phyloP scores from a whole-genome alignment of 1,140 invertebrate species.

The Zeugodacus cucurbitae region DNA sequence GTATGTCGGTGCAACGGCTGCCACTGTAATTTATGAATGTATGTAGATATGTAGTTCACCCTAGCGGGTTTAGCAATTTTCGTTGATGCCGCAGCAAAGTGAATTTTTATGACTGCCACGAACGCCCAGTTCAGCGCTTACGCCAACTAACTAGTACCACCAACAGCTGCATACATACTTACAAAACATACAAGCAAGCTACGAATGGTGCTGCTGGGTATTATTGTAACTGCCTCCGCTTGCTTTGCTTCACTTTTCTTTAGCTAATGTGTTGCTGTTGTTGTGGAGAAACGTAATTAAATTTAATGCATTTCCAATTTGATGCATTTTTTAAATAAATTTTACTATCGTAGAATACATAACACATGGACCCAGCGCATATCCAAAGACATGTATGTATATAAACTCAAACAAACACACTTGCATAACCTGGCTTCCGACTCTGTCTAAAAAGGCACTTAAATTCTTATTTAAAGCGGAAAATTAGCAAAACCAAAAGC shows the following conservation, averaged over 20 bases:
- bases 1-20: not conserved
- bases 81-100: conserved; percentile 13
- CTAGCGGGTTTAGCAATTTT: conserved; percentile 1
- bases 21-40: no score
- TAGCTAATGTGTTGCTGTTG: not conserved
- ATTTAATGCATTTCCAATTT: conserved; percentile 40
- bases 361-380: not conserved
- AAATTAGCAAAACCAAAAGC: conserved; percentile 30
- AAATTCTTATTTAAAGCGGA: conserved; percentile 37
- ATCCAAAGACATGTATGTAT: not conserved
- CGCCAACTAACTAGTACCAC: not conserved
- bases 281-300: conserved; percentile 39
- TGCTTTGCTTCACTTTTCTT: not conserved
- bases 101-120: conserved; percentile 11
- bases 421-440: not conserved
- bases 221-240: not conserved
- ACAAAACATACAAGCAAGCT: not conserved
- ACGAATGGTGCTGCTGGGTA: not conserved
- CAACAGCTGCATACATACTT: not conserved
- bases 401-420: not conserved
- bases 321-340: conserved; percentile 39
- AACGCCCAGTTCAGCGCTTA: not conserved
- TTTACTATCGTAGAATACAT: conserved; percentile 8
- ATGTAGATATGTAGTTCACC: not conserved
- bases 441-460: not conserved